Conservation (phyloP, 2,797 vertebrate genomes). For the Sus cebifrons region DNA sequence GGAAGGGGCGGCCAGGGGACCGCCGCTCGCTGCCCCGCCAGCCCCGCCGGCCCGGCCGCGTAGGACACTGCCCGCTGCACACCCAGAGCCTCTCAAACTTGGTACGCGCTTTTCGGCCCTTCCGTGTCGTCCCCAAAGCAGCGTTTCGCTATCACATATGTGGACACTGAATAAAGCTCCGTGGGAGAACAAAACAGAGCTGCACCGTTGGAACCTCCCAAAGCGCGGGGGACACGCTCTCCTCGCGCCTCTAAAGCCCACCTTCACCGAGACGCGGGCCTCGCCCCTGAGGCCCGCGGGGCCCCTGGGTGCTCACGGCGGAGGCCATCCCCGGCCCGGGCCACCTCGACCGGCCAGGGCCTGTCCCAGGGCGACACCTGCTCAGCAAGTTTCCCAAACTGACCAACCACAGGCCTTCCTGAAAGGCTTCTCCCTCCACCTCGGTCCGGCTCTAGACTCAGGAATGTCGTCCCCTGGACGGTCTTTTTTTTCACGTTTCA, state of each 20-base stretch:
- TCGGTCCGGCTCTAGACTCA: neutral
- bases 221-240: neutral
- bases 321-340: neutral
- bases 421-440: neutral
- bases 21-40: accelerated
- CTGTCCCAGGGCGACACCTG: neutral
- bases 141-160: neutral
- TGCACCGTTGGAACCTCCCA: neutral
- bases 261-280: neutral
- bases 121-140: neutral
- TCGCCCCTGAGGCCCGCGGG: neutral
- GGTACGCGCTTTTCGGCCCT: neutral
- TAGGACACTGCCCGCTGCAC: neutral
- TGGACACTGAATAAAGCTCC: neutral
- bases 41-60: accelerated
- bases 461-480: neutral
- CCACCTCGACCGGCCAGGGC: neutral
- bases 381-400: slow-evolving; percentile 46
- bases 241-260: neutral
- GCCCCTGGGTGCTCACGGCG: neutral
- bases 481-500: neutral
- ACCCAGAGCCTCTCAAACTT: neutral
- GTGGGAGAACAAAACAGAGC: neutral
- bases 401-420: neutral
- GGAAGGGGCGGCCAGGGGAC: too few relatives aligned